Percentiles rank a stretch among this genome's conserved stretches.
These are phyloP conservation scores for Pampus argenteus DNA, from an alignment of 2,797 vertebrate genomes.

Conservation along the genomic window DNA sequence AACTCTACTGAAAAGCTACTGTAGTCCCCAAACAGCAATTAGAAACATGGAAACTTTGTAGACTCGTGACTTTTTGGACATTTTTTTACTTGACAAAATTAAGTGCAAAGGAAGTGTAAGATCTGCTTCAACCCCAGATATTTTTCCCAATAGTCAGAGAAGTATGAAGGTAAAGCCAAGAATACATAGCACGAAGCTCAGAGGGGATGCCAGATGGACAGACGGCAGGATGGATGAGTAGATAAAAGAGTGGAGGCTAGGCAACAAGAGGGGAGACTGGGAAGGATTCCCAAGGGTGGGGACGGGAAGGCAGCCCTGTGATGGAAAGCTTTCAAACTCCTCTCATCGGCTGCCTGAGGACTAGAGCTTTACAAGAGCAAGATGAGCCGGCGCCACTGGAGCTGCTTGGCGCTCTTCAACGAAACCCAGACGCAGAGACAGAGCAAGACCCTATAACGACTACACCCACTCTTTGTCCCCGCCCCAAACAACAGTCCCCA, in stretches of 20 bases:
- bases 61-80: slow-evolving; percentile 41
- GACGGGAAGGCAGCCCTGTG: slow-evolving; percentile 72
- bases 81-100: slow-evolving; percentile 61
- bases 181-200: slow-evolving; percentile 66
- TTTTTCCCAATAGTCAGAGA: slow-evolving; percentile 57
- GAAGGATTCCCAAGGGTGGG: slow-evolving; percentile 77
- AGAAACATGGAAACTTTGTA: slow-evolving; percentile 56
- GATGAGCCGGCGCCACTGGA: slow-evolving; percentile 83
- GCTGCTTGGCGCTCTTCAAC: slow-evolving; percentile 74
- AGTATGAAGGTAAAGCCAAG: slow-evolving; percentile 61
- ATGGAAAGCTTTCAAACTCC: slow-evolving; percentile 83
- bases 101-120: slow-evolving; percentile 68
- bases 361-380: slow-evolving; percentile 82
- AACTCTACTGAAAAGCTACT: slow-evolving; percentile 51
- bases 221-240: slow-evolving; percentile 69
- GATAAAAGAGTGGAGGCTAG: slow-evolving; percentile 68
- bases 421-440: slow-evolving; percentile 74
- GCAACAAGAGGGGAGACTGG: slow-evolving; percentile 68
- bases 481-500: slow-evolving; percentile 43
- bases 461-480: slow-evolving; percentile 48
- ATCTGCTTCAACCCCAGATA: slow-evolving; percentile 47
- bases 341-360: slow-evolving; percentile 83
- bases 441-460: slow-evolving; percentile 66
- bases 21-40: slow-evolving; percentile 46
- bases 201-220: slow-evolving; percentile 66